Percentiles rank a stretch among this genome's conserved stretches.
These are phyloP conservation scores for Lasiommata megera DNA, from an alignment of 2,888 invertebrate genomes.

Conservation along the genomic window DNA sequence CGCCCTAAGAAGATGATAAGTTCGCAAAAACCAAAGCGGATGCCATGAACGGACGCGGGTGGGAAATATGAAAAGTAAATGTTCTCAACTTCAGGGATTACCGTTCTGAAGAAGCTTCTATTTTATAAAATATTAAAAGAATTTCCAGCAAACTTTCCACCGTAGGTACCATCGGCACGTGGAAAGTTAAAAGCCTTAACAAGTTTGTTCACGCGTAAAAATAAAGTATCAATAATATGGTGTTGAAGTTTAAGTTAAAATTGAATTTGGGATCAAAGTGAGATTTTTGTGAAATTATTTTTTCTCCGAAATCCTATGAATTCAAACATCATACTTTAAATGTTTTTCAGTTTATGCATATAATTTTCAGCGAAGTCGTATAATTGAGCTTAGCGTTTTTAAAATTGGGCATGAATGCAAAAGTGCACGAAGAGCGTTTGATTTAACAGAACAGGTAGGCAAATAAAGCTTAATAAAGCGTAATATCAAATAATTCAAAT, in stretches of 20 bases:
- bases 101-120: conserved; percentile 6
- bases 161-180: conserved; percentile 22
- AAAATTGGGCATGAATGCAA: too few species aligned
- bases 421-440: too few species aligned
- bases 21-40: conserved; percentile 1
- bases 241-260: conserved; percentile 22
- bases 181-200: conserved; percentile 25
- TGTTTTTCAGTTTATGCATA: too few species aligned
- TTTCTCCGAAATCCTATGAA: background rate
- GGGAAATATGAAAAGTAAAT: conserved; percentile 12
- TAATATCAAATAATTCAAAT: too few species aligned
- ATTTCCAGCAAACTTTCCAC: conserved; percentile 25
- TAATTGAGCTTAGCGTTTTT: too few species aligned
- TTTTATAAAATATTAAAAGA: conserved; percentile 21
- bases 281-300: conserved; percentile 3
- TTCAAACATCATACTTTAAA: too few species aligned
- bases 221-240: conserved; percentile 31
- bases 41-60: background rate
- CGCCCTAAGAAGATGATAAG: background rate
- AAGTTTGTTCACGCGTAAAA: conserved; percentile 34
- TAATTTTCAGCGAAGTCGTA: too few species aligned
- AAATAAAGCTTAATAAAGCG: too few species aligned
- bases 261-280: conserved; percentile 16
- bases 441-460: too few species aligned
- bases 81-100: conserved; percentile 7